Conservation (phyloP, 2,797 vertebrate species). For the Leucoraja ocellata region DNA sequence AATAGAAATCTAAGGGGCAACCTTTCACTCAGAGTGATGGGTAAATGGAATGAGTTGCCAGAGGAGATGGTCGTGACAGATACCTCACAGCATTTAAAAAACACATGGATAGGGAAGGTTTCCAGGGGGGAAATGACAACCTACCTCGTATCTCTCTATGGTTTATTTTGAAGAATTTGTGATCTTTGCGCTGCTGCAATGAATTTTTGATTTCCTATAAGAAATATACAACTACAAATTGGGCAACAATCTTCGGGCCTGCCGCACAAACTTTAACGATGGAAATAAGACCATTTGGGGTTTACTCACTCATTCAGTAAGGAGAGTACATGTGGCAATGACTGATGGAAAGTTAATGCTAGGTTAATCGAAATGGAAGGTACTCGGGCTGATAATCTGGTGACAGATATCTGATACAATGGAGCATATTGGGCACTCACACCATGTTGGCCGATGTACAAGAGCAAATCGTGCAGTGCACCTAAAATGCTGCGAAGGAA, state of each 20-base stretch:
- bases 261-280: not conserved
- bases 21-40: too few species aligned
- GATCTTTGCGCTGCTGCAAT: not conserved
- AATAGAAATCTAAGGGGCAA: too few species aligned
- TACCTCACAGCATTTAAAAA: too few species aligned
- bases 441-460: not conserved
- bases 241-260: not conserved
- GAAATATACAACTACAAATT: not conserved
- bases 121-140: not conserved
- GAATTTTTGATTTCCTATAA: not conserved
- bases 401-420: not conserved
- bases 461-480: too few species aligned
- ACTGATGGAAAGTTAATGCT: not conserved
- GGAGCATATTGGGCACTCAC: not conserved
- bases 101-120: too few species aligned
- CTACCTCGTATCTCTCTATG: not conserved
- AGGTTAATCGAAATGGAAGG: not conserved
- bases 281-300: not conserved
- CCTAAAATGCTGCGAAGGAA: not conserved
- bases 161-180: not conserved
- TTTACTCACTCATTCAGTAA: not conserved
- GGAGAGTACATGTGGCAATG: not conserved
- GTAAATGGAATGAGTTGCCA: too few species aligned
- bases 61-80: too few species aligned
- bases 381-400: not conserved